These are phyloP conservation scores for Pygoscelis antarcticus DNA, from an alignment of 2,113 vertebrate species.

Conservation along the genomic window DNA sequence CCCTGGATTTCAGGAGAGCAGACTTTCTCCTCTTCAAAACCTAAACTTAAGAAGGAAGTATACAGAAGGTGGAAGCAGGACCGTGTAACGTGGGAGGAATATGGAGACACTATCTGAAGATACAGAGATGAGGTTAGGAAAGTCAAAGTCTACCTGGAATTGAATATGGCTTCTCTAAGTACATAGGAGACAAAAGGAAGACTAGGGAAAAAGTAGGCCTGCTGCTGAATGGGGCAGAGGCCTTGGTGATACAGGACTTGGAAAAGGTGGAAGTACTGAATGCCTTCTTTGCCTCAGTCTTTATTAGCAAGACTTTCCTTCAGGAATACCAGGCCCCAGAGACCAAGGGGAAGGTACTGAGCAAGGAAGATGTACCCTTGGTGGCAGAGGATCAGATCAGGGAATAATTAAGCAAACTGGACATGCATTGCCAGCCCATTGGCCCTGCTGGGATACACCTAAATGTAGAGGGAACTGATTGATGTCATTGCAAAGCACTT, in stretches of 20 bases:
- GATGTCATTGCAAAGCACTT: neutral
- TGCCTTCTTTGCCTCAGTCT: neutral
- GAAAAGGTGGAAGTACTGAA: neutral
- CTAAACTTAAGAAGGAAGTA: neutral
- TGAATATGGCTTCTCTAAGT: neutral
- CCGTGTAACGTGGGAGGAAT: neutral
- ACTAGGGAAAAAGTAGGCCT: neutral
- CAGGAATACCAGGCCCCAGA: neutral
- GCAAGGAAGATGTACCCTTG: neutral
- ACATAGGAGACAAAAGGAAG: neutral
- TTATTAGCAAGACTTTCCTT: neutral
- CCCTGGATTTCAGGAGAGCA: neutral
- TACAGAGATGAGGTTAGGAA: neutral
- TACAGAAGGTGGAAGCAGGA: neutral
- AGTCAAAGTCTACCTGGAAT: neutral
- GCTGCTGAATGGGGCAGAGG: neutral
- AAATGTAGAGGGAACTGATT: neutral
- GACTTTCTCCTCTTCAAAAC: neutral
- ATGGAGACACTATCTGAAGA: neutral
- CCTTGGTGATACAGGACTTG: neutral
- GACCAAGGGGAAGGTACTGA: neutral
- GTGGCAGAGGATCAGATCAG: neutral
- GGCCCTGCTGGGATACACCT: neutral
- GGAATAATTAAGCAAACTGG: neutral
- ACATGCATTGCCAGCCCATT: neutral